Base-by-base conservation (phyloP, 2,113 vertebrate species). In the Sphyrna mokarran region DNA sequence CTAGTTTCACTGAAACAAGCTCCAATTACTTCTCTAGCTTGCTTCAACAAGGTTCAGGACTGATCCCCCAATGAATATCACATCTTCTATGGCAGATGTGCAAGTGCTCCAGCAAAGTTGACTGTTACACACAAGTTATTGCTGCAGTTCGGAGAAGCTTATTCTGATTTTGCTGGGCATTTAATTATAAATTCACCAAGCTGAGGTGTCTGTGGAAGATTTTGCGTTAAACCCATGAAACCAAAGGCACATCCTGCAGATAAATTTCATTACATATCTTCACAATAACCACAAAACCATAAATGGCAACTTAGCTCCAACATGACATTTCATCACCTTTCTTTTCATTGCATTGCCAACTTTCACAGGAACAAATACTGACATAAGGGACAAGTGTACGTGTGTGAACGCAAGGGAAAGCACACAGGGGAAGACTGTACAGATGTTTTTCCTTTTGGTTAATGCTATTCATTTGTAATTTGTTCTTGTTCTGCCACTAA, bases 231-330 rank as follows among this genome's bases (percentile, higher is more conserved):
- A 70, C 37, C 93, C 93, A 70, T 22, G 43, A 94, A 94, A 48
- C 93, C 93, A 94, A 48, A 48, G 13, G 66, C 63, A 94, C 9
- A 94, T 94, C 63, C 93, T 94, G 93, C 10, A 22, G 93, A 94
- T 94, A 94, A 94, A 70, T 33, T 40, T 94, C 33, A 43, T 72
- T 94, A 94, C 22, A 48, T 43, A 43, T 94, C 93, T 37, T 94
- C 11, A 94, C 70, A 43, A 9, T 48, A 94, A 70, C 68, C 93
- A 94, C 93, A 94, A 94, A 72, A 70, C 66, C 43, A n/a, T 48
- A 70, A 94, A 94, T 70, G 40, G 23, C 93, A 70, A 70, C 10
- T 70, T 40, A 43, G n/a, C 22, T 43, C 2, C 66, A 70, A 48
- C 68, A 70, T 8, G 1, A 11, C n/a, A 48, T 70, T 94, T 94